phyloP scores from a whole-genome alignment of 1,140 invertebrate genomes.

The Dendroctonus ponderosae region DNA sequence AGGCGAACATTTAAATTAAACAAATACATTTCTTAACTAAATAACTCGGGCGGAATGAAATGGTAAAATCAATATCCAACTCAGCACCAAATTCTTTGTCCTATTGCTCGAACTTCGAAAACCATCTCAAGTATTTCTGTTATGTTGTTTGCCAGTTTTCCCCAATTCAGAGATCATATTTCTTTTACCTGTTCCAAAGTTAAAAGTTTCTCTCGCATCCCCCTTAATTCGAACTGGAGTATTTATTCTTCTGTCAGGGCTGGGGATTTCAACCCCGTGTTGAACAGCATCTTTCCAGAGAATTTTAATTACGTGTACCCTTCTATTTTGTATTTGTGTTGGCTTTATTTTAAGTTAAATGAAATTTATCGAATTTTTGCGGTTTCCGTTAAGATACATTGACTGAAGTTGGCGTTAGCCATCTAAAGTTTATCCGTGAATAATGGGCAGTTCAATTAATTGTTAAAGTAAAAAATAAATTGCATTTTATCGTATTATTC shows the following conservation, averaged over 20 bases:
- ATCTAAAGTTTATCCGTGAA: too few relatives aligned
- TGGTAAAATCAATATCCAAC: conserved; percentile 14
- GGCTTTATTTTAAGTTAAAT: conserved; percentile 44
- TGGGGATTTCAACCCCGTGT: conserved; percentile 42
- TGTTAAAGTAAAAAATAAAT: too few relatives aligned
- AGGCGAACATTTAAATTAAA: too few relatives aligned
- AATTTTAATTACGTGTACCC: conserved; percentile 49
- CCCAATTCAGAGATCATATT: conserved; percentile 30
- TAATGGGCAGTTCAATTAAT: too few relatives aligned
- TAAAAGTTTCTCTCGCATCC: conserved; percentile 29
- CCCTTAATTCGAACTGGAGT: conserved; percentile 45
- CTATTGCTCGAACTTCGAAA: conserved; percentile 1
- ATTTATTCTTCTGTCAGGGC: conserved; percentile 43
- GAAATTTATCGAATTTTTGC: conserved; percentile 45
- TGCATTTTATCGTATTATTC: too few relatives aligned
- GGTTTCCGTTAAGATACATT: conserved; percentile 29
- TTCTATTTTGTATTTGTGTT: conserved; percentile 42
- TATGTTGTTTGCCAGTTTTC: conserved; percentile 32
- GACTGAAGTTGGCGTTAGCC: background rate
- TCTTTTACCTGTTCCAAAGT: conserved; percentile 34
- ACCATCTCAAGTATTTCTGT: conserved; percentile 21
- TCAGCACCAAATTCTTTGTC: conserved; percentile 12
- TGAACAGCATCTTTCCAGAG: conserved; percentile 44
- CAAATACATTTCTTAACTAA: too few relatives aligned
- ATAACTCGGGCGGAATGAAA: too few relatives aligned